phyloP scores from a whole-genome alignment of 2,113 vertebrate genomes.

The Rhizomys pruinosus region DNA sequence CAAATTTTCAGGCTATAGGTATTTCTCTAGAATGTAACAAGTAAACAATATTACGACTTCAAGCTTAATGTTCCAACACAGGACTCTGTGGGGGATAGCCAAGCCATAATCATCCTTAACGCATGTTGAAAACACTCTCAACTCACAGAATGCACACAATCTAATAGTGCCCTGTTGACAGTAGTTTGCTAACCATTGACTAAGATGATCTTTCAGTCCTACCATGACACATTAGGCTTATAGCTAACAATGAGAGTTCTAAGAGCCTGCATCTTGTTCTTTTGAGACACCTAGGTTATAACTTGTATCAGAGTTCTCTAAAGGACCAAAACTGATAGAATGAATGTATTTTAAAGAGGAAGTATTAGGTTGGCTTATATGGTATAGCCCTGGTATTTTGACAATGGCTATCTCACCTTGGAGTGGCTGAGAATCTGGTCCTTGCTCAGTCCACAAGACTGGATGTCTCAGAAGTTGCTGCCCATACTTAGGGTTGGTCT shows the following conservation, averaged over 20 bases:
- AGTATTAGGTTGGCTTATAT: background rate
- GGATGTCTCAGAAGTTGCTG: background rate
- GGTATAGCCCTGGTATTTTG: background rate
- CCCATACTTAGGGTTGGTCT: background rate
- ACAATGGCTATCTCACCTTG: background rate
- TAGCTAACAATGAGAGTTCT: background rate
- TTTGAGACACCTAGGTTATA: too few species aligned
- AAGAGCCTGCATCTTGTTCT: background rate
- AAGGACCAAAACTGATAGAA: background rate
- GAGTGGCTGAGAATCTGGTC: background rate
- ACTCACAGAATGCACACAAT: background rate
- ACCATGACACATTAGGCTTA: background rate
- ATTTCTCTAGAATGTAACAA: background rate
- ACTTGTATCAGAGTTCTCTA: background rate
- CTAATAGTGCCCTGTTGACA: accelerated
- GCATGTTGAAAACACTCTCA: background rate
- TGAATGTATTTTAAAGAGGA: too few species aligned
- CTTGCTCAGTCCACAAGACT: background rate
- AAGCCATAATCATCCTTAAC: background rate
- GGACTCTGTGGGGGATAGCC: too few species aligned
- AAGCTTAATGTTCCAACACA: background rate
- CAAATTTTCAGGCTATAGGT: background rate
- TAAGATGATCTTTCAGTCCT: background rate
- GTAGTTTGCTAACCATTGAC: background rate
- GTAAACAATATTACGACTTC: background rate